phyloP scores from a whole-genome alignment of 2,113 vertebrate species.

The Passer montanus region DNA sequence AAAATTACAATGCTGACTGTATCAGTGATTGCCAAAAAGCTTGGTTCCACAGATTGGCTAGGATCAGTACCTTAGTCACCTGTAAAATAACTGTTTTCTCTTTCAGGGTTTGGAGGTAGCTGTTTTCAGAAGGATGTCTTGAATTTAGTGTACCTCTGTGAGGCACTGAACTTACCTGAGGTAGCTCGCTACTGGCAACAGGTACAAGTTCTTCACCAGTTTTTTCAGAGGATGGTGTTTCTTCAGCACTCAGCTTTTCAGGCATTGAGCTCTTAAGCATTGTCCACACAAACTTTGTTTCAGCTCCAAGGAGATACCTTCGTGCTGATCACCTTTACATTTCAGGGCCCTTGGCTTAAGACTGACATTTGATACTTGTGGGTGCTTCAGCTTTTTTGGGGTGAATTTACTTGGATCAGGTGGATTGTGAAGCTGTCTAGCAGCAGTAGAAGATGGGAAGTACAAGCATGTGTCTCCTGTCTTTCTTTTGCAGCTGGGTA shows the following conservation, averaged over 20 bases:
- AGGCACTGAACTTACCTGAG: constrained; percentile 94
- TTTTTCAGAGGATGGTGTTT: neutral
- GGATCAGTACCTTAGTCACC: neutral
- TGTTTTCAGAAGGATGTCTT: constrained; percentile 99
- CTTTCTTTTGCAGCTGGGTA: neutral
- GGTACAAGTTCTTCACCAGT: constrained; percentile 62
- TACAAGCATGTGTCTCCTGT: neutral
- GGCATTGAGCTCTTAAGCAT: neutral
- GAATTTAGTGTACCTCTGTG: constrained; percentile 97
- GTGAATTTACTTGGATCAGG: neutral
- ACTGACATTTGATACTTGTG: neutral
- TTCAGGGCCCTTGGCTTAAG: neutral
- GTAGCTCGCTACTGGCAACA: constrained; percentile 98
- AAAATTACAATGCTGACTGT: neutral
- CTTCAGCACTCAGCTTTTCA: neutral
- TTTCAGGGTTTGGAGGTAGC: constrained; percentile 94
- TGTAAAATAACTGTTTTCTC: neutral
- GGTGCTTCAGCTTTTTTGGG: neutral
- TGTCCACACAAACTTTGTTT: neutral
- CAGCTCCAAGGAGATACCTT: neutral
- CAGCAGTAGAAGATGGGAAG: neutral
- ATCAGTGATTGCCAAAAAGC: neutral
- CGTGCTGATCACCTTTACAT: neutral
- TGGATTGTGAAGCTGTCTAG: neutral
- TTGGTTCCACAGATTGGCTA: neutral